Evolutionary conservation across 2,113 vertebrate species (phyloP), one percentile per base, ranked within the genome.

Genomic region (Bungarus multicinctus): DNA sequence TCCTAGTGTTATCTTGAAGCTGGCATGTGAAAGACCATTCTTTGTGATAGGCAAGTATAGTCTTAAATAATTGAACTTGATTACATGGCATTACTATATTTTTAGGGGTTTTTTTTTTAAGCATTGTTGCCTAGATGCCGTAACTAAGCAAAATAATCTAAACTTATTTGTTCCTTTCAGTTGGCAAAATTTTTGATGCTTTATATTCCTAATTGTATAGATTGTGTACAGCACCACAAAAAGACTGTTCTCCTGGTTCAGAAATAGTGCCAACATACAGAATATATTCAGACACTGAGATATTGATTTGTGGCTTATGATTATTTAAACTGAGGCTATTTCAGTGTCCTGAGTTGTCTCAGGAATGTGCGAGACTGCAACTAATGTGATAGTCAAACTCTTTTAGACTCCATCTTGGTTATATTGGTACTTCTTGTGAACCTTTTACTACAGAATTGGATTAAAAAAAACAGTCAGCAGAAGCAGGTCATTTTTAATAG

Each of bases 21-120:
- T 92, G 85, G 88, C 91, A 85, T 55, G 87, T 94, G 94, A 64
- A 89, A 91, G 91, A 43, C 1, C 20, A 81, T 52, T 54, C 92
- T 93, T 55, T 34, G 39, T 90, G 55, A 27, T 91, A 47, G 85
- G 55, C 74, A 30, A 88, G 10, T 94, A 85, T 91, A 90, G 89
- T 94, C 92, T 93, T 91, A 23, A 64, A 88, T 69, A 20, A 6
- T 96, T 90, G 87, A 92, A 89, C 89, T 54, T 16, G 6, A 16
- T 58, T 58, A 60, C 20, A 53, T 85, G 89, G 58, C 43, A 89
- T 87, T 92, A 64, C 0, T 27, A 64, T 90, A 92, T 94, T 88
- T 88, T 89, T 23, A 11, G 23, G 53, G n/a, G 53, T 88, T 50
- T 93, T 90, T 54, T 91, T 57, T 93, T 86, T 94, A 95, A 87